These are phyloP conservation scores for Epistrophella euchroma DNA, from an alignment of 2,888 invertebrate genomes.

Conservation along the genomic window DNA sequence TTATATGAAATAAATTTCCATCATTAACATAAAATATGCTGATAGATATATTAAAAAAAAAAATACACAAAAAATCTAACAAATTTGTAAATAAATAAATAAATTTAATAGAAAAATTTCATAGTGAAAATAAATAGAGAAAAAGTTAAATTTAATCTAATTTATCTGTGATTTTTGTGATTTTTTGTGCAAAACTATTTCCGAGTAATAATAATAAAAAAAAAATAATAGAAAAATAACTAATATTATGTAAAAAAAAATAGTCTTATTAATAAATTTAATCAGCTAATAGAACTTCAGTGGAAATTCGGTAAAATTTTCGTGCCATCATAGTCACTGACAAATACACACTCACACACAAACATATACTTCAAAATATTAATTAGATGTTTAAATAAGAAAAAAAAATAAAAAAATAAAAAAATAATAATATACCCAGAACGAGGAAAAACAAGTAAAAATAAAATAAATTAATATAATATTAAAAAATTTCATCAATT, in stretches of 20 bases:
- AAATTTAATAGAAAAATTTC: constrained; percentile 48
- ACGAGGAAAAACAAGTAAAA: constrained; percentile 9
- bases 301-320: constrained; percentile 57
- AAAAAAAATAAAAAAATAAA: constrained; percentile 33
- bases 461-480: constrained; percentile 25
- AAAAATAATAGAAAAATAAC: constrained; percentile 53
- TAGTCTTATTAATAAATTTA: constrained; percentile 36
- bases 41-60: constrained; percentile 55
- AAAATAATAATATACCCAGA: constrained; percentile 9
- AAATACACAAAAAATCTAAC: constrained; percentile 51
- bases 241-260: constrained; percentile 33
- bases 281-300: constrained; percentile 56
- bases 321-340: constrained; percentile 63
- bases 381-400: constrained; percentile 47
- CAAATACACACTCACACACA: constrained; percentile 53
- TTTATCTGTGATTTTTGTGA: constrained; percentile 79
- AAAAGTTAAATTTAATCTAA: constrained; percentile 69
- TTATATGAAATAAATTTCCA: constrained; percentile 61
- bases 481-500: constrained; percentile 49
- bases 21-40: constrained; percentile 60
- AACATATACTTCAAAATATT: constrained; percentile 54
- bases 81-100: constrained; percentile 71
- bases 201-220: constrained; percentile 58
- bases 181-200: constrained; percentile 79
- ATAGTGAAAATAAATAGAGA: constrained; percentile 37